phyloP scores from a whole-genome alignment of 2,797 vertebrate genomes.

The Vultur gryphus region DNA sequence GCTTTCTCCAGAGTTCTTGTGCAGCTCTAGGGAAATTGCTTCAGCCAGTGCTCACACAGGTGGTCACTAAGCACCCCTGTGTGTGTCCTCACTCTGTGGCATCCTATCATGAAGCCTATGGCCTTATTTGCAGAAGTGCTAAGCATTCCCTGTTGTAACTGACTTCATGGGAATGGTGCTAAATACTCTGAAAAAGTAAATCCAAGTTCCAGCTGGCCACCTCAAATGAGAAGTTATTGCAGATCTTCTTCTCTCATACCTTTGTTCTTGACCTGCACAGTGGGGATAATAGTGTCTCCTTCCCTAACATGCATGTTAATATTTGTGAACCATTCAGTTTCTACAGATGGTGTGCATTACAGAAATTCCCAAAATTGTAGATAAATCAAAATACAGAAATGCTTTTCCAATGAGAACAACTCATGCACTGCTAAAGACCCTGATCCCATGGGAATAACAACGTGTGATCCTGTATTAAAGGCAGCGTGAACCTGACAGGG shows the following conservation, averaged over 20 bases:
- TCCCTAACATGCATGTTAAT: background rate
- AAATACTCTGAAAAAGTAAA: background rate
- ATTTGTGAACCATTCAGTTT: background rate
- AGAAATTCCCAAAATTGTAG: background rate
- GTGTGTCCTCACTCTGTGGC: background rate
- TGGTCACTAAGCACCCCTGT: background rate
- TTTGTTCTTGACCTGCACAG: background rate
- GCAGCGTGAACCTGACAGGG: background rate
- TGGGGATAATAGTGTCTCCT: background rate
- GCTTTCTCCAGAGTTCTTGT: background rate
- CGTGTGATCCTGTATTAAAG: background rate
- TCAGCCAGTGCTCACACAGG: background rate
- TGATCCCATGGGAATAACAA: background rate
- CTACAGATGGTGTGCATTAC: background rate
- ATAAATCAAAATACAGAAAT: background rate
- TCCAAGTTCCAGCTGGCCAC: background rate
- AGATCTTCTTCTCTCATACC: background rate
- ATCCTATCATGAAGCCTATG: background rate
- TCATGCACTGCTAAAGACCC: background rate
- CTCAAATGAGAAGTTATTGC: background rate
- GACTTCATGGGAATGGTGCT: background rate
- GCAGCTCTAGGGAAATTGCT: background rate
- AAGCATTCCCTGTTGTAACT: background rate
- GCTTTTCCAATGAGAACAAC: background rate
- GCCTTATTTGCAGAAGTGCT: background rate